A percentile compares a stretch with the other conserved stretches of the same genome.
phyloP scores from a whole-genome alignment of 2,113 vertebrate genomes.

The Pagrus major region DNA sequence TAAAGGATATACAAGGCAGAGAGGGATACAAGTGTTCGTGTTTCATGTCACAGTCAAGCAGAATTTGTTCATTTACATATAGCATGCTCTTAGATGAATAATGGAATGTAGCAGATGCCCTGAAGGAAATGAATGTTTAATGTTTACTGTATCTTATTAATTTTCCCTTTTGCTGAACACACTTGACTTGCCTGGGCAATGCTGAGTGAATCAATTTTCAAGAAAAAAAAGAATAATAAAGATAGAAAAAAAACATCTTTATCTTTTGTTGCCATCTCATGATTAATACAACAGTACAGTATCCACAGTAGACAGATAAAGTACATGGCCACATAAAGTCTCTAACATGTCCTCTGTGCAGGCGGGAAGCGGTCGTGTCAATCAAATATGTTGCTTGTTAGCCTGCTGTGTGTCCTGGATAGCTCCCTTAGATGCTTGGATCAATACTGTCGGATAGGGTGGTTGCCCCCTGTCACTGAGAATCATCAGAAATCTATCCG shows the following conservation, averaged over 20 bases:
- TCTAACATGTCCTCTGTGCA: not conserved
- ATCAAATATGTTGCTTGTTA: conserved; percentile 26
- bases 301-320: not conserved
- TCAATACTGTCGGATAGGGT: conserved; percentile 26
- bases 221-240: not conserved
- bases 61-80: conserved; percentile 72
- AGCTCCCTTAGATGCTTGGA: conserved; percentile 24
- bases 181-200: conserved; percentile 39
- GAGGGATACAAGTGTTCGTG: conserved; percentile 54
- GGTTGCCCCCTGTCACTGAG: conserved; percentile 13
- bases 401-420: conserved; percentile 3
- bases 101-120: conserved; percentile 67
- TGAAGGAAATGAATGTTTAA: conserved; percentile 75
- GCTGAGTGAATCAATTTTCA: conserved; percentile 35
- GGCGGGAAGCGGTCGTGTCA: not conserved
- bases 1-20: conserved; percentile 22
- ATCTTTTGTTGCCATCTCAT: conserved; percentile 4
- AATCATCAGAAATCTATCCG: conserved; percentile 14
- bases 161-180: conserved; percentile 57
- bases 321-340: not conserved
- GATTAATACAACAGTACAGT: not conserved
- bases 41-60: conserved; percentile 61
- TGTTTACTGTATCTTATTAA: conserved; percentile 75
- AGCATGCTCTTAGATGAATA: conserved; percentile 72
- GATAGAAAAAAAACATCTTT: conserved; percentile 6